Conservation (phyloP, 2,888 invertebrate genomes). For the Drepanosiphum platanoidis region DNA sequence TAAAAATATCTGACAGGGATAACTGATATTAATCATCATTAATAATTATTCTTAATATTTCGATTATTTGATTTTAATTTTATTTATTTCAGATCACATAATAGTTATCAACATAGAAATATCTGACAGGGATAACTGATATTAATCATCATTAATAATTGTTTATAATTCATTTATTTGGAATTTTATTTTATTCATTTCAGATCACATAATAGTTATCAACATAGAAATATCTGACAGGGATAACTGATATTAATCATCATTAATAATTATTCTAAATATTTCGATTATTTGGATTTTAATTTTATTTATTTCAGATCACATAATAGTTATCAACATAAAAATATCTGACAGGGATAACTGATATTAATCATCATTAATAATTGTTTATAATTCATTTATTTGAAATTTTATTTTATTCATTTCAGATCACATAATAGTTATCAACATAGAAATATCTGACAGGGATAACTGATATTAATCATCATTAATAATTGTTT, state of each 20-base stretch:
- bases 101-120: neutral
- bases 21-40: slow-evolving; percentile 34
- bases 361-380: slow-evolving; percentile 20
- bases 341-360: slow-evolving; percentile 17
- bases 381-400: neutral
- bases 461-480: slow-evolving; percentile 23
- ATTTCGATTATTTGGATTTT: neutral
- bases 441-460: neutral
- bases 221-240: slow-evolving; percentile 10
- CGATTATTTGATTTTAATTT: neutral
- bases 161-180: neutral
- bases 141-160: slow-evolving; percentile 5
- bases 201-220: neutral
- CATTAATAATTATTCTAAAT: neutral
- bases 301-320: neutral
- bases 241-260: slow-evolving; percentile 27
- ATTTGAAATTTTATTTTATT: neutral
- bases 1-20: slow-evolving; percentile 32
- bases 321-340: neutral
- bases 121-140: slow-evolving; percentile 26
- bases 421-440: neutral
- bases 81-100: slow-evolving; percentile 1
- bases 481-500: neutral
- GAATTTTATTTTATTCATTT: no score
- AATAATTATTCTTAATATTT: neutral